These are phyloP conservation scores for Trogon surrucura DNA, from an alignment of 2,113 vertebrate genomes.

Conservation along the genomic window DNA sequence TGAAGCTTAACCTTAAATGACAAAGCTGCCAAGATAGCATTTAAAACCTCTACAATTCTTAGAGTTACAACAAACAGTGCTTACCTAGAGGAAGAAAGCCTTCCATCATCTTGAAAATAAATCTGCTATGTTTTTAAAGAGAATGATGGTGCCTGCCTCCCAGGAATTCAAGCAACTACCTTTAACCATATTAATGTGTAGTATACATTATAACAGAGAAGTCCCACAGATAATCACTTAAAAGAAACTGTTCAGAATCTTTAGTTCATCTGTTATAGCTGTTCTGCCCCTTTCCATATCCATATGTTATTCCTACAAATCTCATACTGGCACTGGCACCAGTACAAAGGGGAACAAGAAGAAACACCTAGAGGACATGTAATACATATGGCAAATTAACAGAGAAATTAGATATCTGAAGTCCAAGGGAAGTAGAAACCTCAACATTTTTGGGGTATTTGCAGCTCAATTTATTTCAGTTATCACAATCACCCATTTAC, in stretches of 20 bases:
- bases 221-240: not conserved
- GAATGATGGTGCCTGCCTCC: not conserved
- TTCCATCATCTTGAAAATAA: not conserved
- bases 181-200: not conserved
- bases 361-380: not conserved
- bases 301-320: not conserved
- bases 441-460: not conserved
- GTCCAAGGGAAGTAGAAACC: not conserved
- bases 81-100: not conserved
- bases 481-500: not conserved
- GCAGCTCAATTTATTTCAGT: not conserved
- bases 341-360: not conserved
- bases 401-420: not conserved
- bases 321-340: not conserved
- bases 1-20: not conserved
- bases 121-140: not conserved
- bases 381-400: not conserved
- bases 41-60: not conserved
- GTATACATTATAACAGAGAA: not conserved
- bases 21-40: not conserved
- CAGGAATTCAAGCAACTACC: not conserved
- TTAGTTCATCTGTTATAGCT: fast-evolving
- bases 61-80: not conserved
- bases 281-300: not conserved
- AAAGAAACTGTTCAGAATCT: not conserved